Conservation (phyloP, 2,113 vertebrate genomes). For the Larimichthys crocea region DNA sequence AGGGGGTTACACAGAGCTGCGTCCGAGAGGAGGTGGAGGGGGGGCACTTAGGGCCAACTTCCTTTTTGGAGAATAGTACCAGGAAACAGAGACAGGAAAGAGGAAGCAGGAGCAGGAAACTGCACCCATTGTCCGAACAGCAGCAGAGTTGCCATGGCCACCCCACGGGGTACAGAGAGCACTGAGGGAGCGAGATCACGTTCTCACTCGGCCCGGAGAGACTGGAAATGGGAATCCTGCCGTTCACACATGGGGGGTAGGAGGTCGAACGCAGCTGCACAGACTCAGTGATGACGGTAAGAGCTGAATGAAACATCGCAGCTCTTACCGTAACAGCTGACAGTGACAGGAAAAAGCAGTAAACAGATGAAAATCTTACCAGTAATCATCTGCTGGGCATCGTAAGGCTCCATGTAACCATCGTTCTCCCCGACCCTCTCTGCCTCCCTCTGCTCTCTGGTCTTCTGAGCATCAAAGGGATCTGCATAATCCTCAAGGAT, state of each 20-base stretch:
- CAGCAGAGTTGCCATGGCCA: constrained; percentile 66
- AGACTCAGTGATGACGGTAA: neutral
- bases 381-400: constrained; percentile 94
- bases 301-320: neutral
- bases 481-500: constrained; percentile 93
- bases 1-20: constrained; percentile 57
- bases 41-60: constrained; percentile 54
- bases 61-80: constrained; percentile 77
- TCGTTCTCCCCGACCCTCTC: constrained; percentile 90
- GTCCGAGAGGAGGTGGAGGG: constrained; percentile 32
- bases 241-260: constrained; percentile 20
- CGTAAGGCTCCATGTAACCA: constrained; percentile 93
- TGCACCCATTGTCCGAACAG: constrained; percentile 80
- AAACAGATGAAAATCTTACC: constrained; percentile 66
- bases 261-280: neutral
- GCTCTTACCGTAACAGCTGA: neutral
- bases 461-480: constrained; percentile 90
- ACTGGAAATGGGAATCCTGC: constrained; percentile 46
- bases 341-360: neutral
- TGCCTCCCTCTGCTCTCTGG: constrained; percentile 87
- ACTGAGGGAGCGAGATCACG: constrained; percentile 47
- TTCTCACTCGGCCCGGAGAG: constrained; percentile 37
- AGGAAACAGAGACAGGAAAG: constrained; percentile 83
- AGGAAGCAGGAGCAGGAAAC: constrained; percentile 82
- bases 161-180: constrained; percentile 54